Evolutionary conservation across 2,113 vertebrate species (phyloP), one percentile per base, ranked within the genome.

Genomic region (Charadrius vociferus): DNA sequence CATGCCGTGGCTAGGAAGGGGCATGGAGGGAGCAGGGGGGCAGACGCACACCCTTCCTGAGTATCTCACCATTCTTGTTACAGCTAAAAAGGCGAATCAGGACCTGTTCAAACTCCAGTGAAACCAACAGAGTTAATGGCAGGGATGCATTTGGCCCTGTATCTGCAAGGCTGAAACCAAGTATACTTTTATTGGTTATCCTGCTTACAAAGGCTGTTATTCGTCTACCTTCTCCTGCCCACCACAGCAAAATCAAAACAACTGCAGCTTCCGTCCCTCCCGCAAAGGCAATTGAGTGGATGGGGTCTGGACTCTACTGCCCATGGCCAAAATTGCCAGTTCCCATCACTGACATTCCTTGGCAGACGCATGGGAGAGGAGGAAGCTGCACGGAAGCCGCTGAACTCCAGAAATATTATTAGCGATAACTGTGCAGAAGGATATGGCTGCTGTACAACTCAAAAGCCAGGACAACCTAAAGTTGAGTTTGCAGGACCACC

Each of bases 1-100:
- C 9, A 11, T 22, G 43, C 41, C 16, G 56, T 24, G 6, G 9
- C 23, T 39, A 39, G 29, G 23, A 75, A 70, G 17, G 3, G 11
- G 18, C 7, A 3, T 27, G 30, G 52, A 86, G 22, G 24, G 8
- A 61, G 39, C 1, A 0, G 30, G 26, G 30, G 26, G 8, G 10
- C 15, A 86, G 22, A 30, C 3, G 0, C 12, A 6, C 24, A 50
- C 16, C 37, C 32, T 65, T 79, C 32, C n/a, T 79, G 32, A 50
- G 9, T 37, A 36, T 41, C 32, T 34, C 56, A 41, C 27, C 2
- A 0, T 75, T 66, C 50, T 36, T 27, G 59, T 53, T 14, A 52
- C 20, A 73, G 29, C 27, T 79, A 27, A 61, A 45, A 17, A 80
- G 12, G 11, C 55, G 70, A 58, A 61, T 14, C 21, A 39, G 45